Conservation (phyloP, 2,113 vertebrate species). For the Octodon degus region DNA sequence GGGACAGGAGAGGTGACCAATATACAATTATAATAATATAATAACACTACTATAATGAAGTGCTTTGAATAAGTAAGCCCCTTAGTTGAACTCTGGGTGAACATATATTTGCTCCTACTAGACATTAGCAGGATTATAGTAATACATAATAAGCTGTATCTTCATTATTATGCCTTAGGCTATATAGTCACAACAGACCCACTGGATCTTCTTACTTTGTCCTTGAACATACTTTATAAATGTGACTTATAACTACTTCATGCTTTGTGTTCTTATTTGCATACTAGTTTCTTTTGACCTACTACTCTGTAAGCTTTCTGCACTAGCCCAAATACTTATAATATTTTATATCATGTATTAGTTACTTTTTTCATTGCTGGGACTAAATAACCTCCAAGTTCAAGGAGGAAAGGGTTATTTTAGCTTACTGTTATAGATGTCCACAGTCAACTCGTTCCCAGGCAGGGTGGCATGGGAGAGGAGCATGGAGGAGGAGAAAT, state of each 20-base stretch:
- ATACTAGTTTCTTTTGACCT: background rate
- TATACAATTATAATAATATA: background rate
- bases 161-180: background rate
- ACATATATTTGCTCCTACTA: background rate
- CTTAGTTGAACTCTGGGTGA: background rate
- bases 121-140: background rate
- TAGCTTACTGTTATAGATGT: background rate
- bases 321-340: background rate
- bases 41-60: background rate
- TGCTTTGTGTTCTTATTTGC: background rate
- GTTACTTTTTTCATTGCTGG: background rate
- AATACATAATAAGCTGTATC: background rate
- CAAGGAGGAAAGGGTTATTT: background rate
- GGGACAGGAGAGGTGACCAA: background rate
- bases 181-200: background rate
- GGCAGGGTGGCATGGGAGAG: background rate
- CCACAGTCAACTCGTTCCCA: background rate
- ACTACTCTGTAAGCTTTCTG: background rate
- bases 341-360: background rate
- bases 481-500: background rate
- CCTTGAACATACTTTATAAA: background rate
- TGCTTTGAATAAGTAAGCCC: background rate
- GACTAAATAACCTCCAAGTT: background rate
- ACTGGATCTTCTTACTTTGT: background rate
- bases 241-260: background rate